Percentiles rank a stretch among this genome's conserved stretches.
Conservation (phyloP, 1,140 invertebrate species). For the Helicoverpa armigera region DNA sequence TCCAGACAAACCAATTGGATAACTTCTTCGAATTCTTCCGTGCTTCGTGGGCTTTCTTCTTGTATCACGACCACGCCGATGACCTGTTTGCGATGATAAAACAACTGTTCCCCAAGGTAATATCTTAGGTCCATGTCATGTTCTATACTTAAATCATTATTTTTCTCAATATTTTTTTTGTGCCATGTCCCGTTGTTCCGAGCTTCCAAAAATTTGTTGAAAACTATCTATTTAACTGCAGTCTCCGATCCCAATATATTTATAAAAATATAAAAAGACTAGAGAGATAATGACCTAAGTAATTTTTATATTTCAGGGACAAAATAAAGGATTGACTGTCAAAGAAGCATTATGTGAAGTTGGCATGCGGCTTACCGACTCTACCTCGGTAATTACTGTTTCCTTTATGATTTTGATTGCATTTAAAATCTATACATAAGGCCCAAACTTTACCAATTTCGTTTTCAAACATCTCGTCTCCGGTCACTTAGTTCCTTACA, state of each 20-base stretch:
- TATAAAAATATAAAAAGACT: background rate
- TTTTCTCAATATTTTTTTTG: no score
- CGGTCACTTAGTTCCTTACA: no score
- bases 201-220: no score
- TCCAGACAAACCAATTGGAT: conserved; percentile 72
- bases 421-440: no score
- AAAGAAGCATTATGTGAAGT: conserved; percentile 62
- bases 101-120: conserved; percentile 76
- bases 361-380: background rate
- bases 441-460: no score
- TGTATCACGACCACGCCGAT: conserved; percentile 75
- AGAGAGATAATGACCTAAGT: background rate
- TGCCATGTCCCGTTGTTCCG: no score
- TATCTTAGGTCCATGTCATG: background rate
- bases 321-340: conserved; percentile 62
- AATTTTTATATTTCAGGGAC: conserved; percentile 53
- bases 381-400: background rate
- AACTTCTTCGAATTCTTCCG: conserved; percentile 76
- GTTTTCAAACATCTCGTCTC: no score
- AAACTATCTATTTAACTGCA: no score
- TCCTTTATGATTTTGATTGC: background rate
- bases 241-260: background rate
- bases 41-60: conserved; percentile 73
- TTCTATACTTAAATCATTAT: background rate
- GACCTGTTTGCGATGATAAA: conserved; percentile 76